A percentile compares a stretch with the other conserved stretches of the same genome.
Conservation (phyloP, 2,113 vertebrate species). For the Protobothrops flavoviridis region DNA sequence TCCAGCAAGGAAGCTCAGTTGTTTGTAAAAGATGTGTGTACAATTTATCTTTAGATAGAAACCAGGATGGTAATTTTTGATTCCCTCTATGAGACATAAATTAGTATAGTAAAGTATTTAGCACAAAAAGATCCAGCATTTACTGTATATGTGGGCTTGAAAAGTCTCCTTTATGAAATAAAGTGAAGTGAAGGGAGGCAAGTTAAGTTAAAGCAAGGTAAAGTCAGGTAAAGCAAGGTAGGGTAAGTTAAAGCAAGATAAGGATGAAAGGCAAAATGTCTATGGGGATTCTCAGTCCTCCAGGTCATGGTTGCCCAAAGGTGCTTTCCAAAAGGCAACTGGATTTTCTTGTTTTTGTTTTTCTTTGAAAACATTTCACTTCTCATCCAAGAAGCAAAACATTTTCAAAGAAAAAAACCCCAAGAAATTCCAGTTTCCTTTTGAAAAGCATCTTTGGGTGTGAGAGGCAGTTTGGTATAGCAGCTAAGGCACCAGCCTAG, state of each 20-base stretch:
- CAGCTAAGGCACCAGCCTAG: not conserved
- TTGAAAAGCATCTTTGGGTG: not conserved
- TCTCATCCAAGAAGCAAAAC: not conserved
- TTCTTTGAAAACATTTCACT: not conserved
- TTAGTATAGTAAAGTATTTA: not conserved
- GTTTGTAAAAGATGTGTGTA: not conserved
- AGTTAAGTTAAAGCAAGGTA: not conserved
- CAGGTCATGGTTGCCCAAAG: not conserved
- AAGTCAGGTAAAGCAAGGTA: no score
- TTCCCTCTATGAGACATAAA: not conserved
- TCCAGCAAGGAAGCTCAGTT: not conserved
- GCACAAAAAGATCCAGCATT: not conserved
- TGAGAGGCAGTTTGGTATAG: not conserved
- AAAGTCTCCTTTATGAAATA: not conserved
- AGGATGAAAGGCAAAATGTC: not conserved
- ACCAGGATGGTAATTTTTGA: not conserved
- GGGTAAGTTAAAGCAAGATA: no score
- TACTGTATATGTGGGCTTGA: not conserved
- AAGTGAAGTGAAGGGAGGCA: not conserved
- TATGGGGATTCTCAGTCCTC: not conserved
- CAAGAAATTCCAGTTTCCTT: no score
- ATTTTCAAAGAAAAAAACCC: no score
- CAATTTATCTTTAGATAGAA: not conserved
- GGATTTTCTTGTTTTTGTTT: not conserved
- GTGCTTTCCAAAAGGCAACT: not conserved